Evolutionary conservation across 2,797 vertebrate genomes (phyloP).

Genomic region (Prionace glauca): DNA sequence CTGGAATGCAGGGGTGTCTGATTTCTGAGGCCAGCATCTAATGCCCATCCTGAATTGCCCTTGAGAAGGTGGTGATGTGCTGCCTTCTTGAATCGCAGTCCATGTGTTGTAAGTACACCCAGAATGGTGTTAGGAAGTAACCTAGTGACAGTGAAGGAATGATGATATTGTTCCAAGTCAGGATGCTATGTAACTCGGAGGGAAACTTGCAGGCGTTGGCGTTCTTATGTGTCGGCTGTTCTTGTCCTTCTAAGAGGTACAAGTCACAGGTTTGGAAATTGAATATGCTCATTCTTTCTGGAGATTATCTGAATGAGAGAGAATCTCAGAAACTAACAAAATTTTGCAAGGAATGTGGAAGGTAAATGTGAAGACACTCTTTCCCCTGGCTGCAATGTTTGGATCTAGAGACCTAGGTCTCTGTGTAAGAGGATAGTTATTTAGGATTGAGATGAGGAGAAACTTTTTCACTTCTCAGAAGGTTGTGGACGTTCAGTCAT

Average conservation of each 20-base stretch:
- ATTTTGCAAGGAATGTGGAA: background rate
- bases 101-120: too few species aligned
- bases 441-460: background rate
- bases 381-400: background rate
- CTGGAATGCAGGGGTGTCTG: background rate
- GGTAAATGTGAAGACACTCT: background rate
- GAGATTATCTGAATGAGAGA: background rate
- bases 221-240: too few species aligned
- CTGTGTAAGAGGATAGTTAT: background rate
- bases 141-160: too few species aligned
- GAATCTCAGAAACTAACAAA: background rate
- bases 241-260: too few species aligned
- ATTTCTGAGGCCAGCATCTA: background rate
- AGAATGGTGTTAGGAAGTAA: too few species aligned
- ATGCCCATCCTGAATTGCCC: too few species aligned
- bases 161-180: too few species aligned
- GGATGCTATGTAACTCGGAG: too few species aligned
- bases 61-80: too few species aligned
- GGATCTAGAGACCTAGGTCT: background rate
- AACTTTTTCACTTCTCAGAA: background rate
- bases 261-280: too few species aligned
- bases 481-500: background rate
- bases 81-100: too few species aligned
- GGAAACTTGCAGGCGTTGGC: too few species aligned
- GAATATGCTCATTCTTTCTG: background rate